Evolutionary conservation across 2,797 vertebrate genomes (phyloP).

Genomic region (Glossophaga mutica): DNA sequence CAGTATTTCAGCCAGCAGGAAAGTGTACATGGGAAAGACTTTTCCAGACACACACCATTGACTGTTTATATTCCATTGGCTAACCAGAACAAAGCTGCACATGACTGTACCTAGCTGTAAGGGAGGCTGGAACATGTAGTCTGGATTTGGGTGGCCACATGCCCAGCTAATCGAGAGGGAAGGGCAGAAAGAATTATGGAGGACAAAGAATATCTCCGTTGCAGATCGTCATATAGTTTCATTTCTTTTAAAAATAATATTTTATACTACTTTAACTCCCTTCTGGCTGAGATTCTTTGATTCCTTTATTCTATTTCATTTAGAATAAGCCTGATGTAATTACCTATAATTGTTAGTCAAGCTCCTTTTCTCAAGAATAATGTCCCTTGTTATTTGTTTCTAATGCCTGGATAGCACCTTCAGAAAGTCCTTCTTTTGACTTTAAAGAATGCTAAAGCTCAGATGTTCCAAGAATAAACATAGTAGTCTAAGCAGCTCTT

Average conservation of each 20-base stretch:
- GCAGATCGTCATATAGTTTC: background rate
- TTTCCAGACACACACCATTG: background rate
- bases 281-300: background rate
- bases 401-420: background rate
- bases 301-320: background rate
- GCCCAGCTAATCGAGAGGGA: background rate
- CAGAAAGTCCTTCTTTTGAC: background rate
- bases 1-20: background rate
- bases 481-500: background rate
- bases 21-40: background rate
- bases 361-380: background rate
- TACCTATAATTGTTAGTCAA: background rate
- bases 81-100: background rate
- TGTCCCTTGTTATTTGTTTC: background rate
- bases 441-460: conserved; percentile 13
- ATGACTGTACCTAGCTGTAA: background rate
- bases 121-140: background rate
- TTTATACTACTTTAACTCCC: background rate
- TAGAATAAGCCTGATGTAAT: background rate
- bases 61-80: background rate
- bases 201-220: background rate
- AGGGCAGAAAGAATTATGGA: background rate
- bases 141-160: background rate
- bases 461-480: background rate
- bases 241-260: background rate